phyloP scores from a whole-genome alignment of 2,797 vertebrate species.

The Enteromius anoplus region DNA sequence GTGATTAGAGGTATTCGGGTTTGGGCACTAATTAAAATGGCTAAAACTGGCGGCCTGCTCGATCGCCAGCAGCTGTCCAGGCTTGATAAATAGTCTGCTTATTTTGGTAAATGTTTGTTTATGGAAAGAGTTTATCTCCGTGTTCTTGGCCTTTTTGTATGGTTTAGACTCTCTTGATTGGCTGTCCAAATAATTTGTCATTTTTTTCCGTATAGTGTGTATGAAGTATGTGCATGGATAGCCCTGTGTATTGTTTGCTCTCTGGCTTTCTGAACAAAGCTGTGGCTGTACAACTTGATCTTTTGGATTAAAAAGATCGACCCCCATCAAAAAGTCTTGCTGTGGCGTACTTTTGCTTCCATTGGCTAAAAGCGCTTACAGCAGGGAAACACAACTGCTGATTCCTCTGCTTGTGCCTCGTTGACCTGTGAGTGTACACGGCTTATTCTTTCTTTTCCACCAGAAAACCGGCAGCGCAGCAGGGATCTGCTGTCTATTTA shows the following conservation, averaged over 20 bases:
- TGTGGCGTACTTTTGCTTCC: slow-evolving; percentile 76
- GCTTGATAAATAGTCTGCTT: slow-evolving; percentile 68
- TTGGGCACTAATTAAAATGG: slow-evolving; percentile 76
- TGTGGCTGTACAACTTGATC: slow-evolving; percentile 74
- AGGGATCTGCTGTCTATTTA: slow-evolving; percentile 74
- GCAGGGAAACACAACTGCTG: slow-evolving; percentile 78
- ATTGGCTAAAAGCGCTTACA: slow-evolving; percentile 79
- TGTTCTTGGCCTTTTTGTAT: slow-evolving; percentile 55
- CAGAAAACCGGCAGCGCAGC: slow-evolving; percentile 72
- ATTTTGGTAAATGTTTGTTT: slow-evolving; percentile 74
- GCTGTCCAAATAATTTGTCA: slow-evolving; percentile 62
- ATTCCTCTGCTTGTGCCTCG: slow-evolving; percentile 79
- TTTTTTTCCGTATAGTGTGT: slow-evolving; percentile 23
- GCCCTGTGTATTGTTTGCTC: slow-evolving; percentile 5
- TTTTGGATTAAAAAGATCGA: slow-evolving; percentile 73
- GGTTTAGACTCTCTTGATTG: slow-evolving; percentile 67
- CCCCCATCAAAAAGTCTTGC: slow-evolving; percentile 64
- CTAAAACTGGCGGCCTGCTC: slow-evolving; percentile 64
- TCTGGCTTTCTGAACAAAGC: slow-evolving; percentile 51
- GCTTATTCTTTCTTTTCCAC: slow-evolving; percentile 76
- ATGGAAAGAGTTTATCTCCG: slow-evolving; percentile 65
- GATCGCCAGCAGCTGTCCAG: slow-evolving; percentile 72
- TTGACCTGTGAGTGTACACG: slow-evolving; percentile 79
- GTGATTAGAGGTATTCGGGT: slow-evolving; percentile 73
- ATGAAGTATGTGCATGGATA: neutral